Conservation (phyloP, 1,140 invertebrate genomes). For the Drosophila serrata region DNA sequence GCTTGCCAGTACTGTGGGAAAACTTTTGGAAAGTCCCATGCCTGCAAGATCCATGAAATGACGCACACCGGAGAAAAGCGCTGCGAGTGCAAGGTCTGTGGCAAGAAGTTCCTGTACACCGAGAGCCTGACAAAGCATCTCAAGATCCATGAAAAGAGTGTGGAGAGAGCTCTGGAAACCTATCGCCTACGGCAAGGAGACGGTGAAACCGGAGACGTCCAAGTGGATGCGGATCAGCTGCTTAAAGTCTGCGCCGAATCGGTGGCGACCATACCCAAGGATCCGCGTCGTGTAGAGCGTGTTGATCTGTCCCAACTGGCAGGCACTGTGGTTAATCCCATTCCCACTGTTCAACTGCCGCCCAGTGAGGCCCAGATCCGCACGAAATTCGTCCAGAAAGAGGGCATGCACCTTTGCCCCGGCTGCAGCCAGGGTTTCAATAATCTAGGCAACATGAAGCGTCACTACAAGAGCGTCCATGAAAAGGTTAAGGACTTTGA, state of each 20-base stretch:
- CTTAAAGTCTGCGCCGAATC: constrained; percentile 77
- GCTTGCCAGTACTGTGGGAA: constrained; percentile 82
- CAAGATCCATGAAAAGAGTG: constrained; percentile 80
- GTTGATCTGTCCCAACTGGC: constrained; percentile 75
- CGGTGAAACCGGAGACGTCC: background rate
- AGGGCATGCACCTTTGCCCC: constrained; percentile 76
- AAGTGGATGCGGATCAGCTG: constrained; percentile 62
- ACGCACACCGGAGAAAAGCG: constrained; percentile 86
- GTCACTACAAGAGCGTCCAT: constrained; percentile 81
- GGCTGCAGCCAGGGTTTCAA: constrained; percentile 78
- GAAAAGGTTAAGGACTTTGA: constrained; percentile 83
- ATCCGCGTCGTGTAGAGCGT: constrained; percentile 74
- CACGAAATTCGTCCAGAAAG: constrained; percentile 69
- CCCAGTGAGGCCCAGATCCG: constrained; percentile 28
- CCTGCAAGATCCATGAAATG: constrained; percentile 84
- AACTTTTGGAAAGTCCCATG: constrained; percentile 80
- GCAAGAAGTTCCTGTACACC: constrained; percentile 72
- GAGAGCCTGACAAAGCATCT: constrained; percentile 78
- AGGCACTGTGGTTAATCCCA: constrained; percentile 77
- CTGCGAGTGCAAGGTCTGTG: constrained; percentile 78
- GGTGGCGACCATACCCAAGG: constrained; percentile 72
- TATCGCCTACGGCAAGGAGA: constrained; percentile 71
- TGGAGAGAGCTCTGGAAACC: constrained; percentile 71
- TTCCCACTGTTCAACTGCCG: constrained; percentile 58
- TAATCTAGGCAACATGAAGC: constrained; percentile 77